A percentile compares a stretch with the other conserved stretches of the same genome.
These are phyloP conservation scores for Pandion haliaetus DNA, from an alignment of 2,113 vertebrate species.

Conservation along the genomic window DNA sequence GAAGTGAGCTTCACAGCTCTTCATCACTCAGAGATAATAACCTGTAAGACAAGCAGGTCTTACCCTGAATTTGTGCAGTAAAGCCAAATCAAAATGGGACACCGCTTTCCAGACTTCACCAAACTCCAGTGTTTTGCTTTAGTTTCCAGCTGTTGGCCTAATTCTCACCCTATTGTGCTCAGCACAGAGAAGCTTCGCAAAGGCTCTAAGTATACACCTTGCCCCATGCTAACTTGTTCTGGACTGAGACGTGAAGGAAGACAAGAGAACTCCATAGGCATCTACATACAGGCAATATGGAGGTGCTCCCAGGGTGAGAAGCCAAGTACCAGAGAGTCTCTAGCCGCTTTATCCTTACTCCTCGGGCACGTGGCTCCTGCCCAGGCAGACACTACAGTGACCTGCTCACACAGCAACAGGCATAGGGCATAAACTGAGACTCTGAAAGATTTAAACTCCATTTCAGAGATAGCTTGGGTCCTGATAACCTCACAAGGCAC, in stretches of 20 bases:
- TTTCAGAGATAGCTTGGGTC: background rate
- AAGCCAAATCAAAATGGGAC: background rate
- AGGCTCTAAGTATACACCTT: background rate
- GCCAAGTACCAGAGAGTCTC: background rate
- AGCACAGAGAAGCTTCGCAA: background rate
- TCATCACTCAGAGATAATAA: conserved; percentile 55
- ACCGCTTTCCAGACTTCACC: background rate
- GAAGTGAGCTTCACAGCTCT: conserved; percentile 48
- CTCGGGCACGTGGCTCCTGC: accelerated
- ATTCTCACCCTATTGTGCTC: background rate
- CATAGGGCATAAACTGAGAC: background rate
- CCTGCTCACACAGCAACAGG: background rate
- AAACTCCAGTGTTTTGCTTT: background rate
- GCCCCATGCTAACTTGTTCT: accelerated
- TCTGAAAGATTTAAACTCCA: background rate
- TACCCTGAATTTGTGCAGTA: background rate
- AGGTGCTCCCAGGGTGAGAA: background rate
- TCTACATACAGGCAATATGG: accelerated
- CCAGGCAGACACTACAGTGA: background rate
- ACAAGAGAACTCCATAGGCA: background rate
- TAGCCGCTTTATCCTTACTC: background rate
- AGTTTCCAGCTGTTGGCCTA: background rate
- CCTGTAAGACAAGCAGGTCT: conserved; percentile 1
- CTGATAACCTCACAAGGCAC: background rate
- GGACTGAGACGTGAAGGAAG: background rate